These are phyloP conservation scores for Ranitomeya variabilis DNA, from an alignment of 2,113 vertebrate species.

Conservation along the genomic window DNA sequence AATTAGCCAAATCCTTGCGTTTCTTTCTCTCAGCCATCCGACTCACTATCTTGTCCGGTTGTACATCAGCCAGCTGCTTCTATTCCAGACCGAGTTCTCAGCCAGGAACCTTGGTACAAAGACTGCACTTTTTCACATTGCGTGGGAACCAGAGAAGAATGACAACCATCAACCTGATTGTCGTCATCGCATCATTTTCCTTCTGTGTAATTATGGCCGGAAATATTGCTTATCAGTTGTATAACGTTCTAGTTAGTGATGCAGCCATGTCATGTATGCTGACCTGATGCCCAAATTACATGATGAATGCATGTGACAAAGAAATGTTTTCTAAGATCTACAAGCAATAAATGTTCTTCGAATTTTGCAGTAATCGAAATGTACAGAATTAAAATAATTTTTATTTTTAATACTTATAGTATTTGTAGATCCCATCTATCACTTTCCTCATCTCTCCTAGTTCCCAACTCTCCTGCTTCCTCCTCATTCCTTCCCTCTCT, in stretches of 20 bases:
- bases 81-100: slow-evolving; percentile 30
- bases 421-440: no score
- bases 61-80: slow-evolving; percentile 41
- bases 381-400: no score
- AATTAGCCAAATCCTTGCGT: slow-evolving; percentile 32
- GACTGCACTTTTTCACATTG: slow-evolving; percentile 34
- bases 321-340: no score
- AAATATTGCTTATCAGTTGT: no score
- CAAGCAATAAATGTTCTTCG: no score
- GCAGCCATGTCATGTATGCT: neutral
- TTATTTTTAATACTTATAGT: no score
- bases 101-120: slow-evolving; percentile 43
- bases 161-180: neutral
- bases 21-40: slow-evolving; percentile 14
- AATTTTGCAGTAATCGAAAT: no score
- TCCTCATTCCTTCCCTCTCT: no score
- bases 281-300: neutral
- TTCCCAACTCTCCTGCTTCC: no score
- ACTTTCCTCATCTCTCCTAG: no score
- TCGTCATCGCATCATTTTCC: neutral
- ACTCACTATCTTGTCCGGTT: slow-evolving; percentile 45
- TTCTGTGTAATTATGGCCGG: neutral
- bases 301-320: no score
- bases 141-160: slow-evolving; percentile 42
- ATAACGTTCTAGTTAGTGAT: no score